Base-by-base conservation (phyloP, 2,797 vertebrate genomes). In the Lophotriccus pileatus region DNA sequence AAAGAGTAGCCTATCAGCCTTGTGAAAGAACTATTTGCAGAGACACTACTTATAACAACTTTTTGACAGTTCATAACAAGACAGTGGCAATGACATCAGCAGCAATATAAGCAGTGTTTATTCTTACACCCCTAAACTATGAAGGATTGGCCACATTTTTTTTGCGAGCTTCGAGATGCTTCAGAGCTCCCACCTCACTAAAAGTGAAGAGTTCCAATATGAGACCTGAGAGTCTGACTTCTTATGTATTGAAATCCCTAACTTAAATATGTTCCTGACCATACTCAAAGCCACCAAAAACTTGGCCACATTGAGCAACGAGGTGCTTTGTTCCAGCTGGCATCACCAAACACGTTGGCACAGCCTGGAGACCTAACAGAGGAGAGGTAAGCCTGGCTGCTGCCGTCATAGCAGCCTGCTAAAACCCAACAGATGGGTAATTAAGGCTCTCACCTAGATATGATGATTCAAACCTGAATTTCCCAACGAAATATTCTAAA, bases 301-400 rank as follows among this genome's bases (percentile, higher is more conserved):
- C 28, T 46, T 92, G 62, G 64, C 50, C 25, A 69, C 3, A 1
- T 6, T 47, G 66, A 94, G 62, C 43, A 89, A n/a, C 2, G 2
- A 88, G 53, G 39, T 72, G 22, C 18, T 94, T 62, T 67, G 50
- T 34, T 94, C 89, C 89, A 93, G 68, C 49, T 93, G 82, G 89
- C 81, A 83, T 46, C 79, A 63, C 66, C 62, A 90, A 92, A 76
- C 8, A 18, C 0, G 0, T 2, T 68, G 70, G 53, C 87, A 90
- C 50, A 64, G 62, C 14, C 30, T 30, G 84, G 50, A 70, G 56
- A 89, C 37, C 59, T 76, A 75, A 63, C 14, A 78, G 70, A 87
- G 14, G 34, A 89, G 20, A 44, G 62, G 12, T 72, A 84, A 50
- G 60, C 14, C 43, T 25, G 28, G 47, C 43, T 24, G 8, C 70